Percentiles rank a stretch among this genome's conserved stretches.
These are phyloP conservation scores for Cheilosia urbana DNA, from an alignment of 2,888 invertebrate species.

Conservation along the genomic window DNA sequence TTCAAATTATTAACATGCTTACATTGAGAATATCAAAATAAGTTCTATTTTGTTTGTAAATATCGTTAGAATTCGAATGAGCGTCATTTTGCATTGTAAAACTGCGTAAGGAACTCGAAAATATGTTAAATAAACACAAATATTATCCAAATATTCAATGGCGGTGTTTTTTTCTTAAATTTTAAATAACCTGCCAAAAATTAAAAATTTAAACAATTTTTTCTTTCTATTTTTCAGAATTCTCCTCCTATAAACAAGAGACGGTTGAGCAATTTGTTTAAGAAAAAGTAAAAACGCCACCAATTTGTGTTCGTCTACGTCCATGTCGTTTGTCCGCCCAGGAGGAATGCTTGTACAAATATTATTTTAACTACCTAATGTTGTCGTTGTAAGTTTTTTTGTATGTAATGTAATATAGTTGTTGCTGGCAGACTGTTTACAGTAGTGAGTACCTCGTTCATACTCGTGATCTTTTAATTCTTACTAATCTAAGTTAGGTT, in stretches of 20 bases:
- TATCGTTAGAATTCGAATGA: not conserved
- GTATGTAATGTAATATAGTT: not conserved
- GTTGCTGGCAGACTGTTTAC: not conserved
- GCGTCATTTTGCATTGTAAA: not conserved
- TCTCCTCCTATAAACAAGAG: slow-evolving; percentile 80
- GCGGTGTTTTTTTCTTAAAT: no score
- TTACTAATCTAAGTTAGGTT: no score
- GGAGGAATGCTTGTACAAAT: no score
- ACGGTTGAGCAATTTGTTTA: slow-evolving; percentile 82
- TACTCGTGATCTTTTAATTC: no score
- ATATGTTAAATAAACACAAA: slow-evolving; percentile 5
- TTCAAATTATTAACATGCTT: not conserved
- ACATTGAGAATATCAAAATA: not conserved
- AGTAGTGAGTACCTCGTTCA: no score
- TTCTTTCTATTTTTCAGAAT: slow-evolving; percentile 79
- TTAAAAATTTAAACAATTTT: slow-evolving; percentile 22
- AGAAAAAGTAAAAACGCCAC: slow-evolving; percentile 79
- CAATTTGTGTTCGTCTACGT: not conserved
- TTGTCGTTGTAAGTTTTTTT: not conserved
- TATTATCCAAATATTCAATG: not conserved
- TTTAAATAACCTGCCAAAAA: not conserved
- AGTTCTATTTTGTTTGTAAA: not conserved
- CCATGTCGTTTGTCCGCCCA: no score
- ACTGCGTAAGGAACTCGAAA: not conserved
- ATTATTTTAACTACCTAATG: not conserved